Evolutionary conservation across 2,797 vertebrate genomes (phyloP), one percentile per base, ranked within the genome.

Genomic region (Triplophysa bombifrons): DNA sequence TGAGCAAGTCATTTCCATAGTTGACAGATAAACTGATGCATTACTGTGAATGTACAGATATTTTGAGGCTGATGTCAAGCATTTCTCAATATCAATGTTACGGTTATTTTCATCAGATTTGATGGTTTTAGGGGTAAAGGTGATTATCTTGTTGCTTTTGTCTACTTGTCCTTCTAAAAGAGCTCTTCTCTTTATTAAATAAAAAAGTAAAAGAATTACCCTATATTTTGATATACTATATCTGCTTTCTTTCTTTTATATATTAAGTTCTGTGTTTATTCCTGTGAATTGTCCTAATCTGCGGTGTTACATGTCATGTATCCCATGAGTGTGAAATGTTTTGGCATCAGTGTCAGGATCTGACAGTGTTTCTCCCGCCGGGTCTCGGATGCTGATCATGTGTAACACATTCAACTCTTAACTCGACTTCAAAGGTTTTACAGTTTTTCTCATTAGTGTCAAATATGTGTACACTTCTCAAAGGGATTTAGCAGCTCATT

Each of bases 301-400:
- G 55, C 2, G 12, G 27, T 4, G 2, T 34, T 27, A 19, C 8
- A 10, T n/a, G 44, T 60, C 3, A 67, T 11, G 17, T 20, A 50
- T 78, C 67, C 34, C 76, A 53, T 27, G 68, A 53, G 76, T 53
- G 27, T 53, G 19, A 46, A 34, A 30, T n/a, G 14, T 20, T 61
- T 27, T 34, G 48, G 17, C 38, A 20, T 66, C 38, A 14, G 13
- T 67, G 41, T 41, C 41, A 14, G 27, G 61, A 38, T 69, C 65
- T 79, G 80, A 66, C 80, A 76, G 76, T 4, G 41, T 60, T 81
- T 76, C 61, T 86, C 56, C 68, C 81, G 68, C 7, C 25, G 56
- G 74, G 44, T 34, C 63, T 56, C 27, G n/a, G 16, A 30, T 81
- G 61, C 71, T 78, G 58, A 74, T 70, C 46, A 70, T 63, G 55